These are phyloP conservation scores for Cardiocondyla obscurior DNA, from an alignment of 1,140 invertebrate species.

Conservation along the genomic window DNA sequence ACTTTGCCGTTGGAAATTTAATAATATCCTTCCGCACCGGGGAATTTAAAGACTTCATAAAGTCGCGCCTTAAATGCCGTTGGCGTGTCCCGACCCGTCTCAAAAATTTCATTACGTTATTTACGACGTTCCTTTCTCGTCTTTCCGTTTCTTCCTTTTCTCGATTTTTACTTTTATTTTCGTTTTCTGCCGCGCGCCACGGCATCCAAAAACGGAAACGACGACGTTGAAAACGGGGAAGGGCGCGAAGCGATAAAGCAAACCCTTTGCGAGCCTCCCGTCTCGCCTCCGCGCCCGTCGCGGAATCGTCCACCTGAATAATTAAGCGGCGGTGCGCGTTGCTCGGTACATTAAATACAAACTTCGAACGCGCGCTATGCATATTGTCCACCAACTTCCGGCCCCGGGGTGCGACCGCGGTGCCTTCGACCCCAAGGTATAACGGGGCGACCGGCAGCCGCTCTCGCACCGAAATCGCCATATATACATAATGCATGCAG, in stretches of 20 bases:
- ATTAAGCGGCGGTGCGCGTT: constrained; percentile 64
- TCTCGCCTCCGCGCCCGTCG: neutral
- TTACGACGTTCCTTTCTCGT: constrained; percentile 27
- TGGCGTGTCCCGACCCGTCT: constrained; percentile 45
- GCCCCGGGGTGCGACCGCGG: constrained; percentile 19
- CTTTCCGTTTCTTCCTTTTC: neutral
- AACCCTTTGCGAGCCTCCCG: neutral
- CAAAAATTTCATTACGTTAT: constrained; percentile 55
- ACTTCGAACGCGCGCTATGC: constrained; percentile 45
- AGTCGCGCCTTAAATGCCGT: constrained; percentile 54
- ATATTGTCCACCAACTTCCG: constrained; percentile 58
- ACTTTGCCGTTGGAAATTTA: constrained; percentile 58
- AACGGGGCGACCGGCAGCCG: neutral
- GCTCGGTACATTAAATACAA: constrained; percentile 65
- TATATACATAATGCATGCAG: constrained; percentile 73
- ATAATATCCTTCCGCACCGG: constrained; percentile 41
- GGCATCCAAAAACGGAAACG: constrained; percentile 2
- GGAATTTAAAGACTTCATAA: constrained; percentile 57
- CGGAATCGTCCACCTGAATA: constrained; percentile 66
- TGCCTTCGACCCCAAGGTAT: neutral
- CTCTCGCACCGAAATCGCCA: constrained; percentile 13
- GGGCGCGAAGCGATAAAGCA: neutral
- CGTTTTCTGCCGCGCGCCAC: neutral
- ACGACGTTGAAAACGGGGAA: neutral
- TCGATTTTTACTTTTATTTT: neutral